Percentiles rank a stretch among this genome's conserved stretches.
Evolutionary conservation across 2,113 vertebrate genomes (phyloP).

Genomic region (Microcebus murinus): DNA sequence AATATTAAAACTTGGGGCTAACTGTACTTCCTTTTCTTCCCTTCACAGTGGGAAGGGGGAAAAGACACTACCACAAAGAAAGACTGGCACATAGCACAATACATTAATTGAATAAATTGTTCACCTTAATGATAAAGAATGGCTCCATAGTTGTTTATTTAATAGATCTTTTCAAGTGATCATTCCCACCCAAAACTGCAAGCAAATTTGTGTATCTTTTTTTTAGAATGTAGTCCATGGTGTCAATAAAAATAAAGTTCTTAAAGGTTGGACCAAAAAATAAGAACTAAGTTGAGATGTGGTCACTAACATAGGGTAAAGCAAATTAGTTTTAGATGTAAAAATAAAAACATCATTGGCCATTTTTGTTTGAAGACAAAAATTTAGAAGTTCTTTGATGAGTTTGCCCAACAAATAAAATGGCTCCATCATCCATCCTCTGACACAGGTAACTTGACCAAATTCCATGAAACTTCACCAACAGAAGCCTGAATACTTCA

Average conservation of each 20-base stretch:
- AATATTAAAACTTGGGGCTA: neutral
- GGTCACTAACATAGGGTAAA: neutral
- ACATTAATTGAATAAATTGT: neutral
- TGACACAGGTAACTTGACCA: neutral
- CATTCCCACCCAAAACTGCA: neutral
- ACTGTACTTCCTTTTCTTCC: neutral
- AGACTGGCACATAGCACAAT: neutral
- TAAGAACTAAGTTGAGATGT: neutral
- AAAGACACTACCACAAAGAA: neutral
- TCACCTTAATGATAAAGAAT: neutral
- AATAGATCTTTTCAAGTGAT: neutral
- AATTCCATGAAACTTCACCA: neutral
- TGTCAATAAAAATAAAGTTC: neutral
- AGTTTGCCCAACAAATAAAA: neutral
- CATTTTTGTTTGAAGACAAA: neutral
- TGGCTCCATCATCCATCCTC: neutral
- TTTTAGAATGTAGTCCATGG: neutral
- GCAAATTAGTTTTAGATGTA: neutral
- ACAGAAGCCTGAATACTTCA: neutral
- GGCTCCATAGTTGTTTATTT: neutral
- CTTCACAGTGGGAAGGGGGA: neutral
- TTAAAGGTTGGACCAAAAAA: neutral
- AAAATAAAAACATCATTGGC: neutral
- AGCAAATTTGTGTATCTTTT: neutral
- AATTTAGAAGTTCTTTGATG: neutral